Base-by-base conservation (phyloP, 1,140 invertebrate species). In the Hormaphis cornu region DNA sequence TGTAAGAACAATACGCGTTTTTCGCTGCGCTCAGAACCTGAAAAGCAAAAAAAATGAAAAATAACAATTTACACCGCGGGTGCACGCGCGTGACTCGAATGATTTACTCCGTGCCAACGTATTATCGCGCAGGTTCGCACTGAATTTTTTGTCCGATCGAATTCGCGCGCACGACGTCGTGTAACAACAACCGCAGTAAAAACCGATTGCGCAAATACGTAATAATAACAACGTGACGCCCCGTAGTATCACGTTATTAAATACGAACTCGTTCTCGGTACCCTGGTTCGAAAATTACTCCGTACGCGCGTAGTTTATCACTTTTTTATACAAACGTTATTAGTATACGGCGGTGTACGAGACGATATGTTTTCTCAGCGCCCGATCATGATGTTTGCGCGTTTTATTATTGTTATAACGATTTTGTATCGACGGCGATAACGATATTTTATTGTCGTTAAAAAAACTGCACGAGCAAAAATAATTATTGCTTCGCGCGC, bases 161-260 rank as follows among this genome's bases (percentile, higher is more conserved):
- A n/a, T n/a, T n/a, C n/a, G n/a, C n/a, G n/a, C n/a, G n/a, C n/a
- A n/a, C n/a, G n/a, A n/a, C n/a, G n/a, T n/a, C n/a, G n/a, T n/a
- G n/a, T n/a, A n/a, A n/a, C n/a, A n/a, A n/a, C 12, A 52, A 52
- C 48, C 48, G 16, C 48, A 52, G 28, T 52, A 52, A 52, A 52
- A 52, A 26, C 24, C 5, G 1, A 52, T n/a, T 26, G 14, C n/a
- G 22, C 5, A 52, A 1, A 28, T 28, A n/a, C 10, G 28, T 52
- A 52, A 20, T 46, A 28, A n/a, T n/a, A n/a, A n/a, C n/a, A n/a
- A n/a, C n/a, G n/a, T n/a, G n/a, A n/a, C n/a, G n/a, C n/a, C n/a
- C n/a, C 16, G 26, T 28, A 50, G 6, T 48, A 16, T 24, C 20
- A 44, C 18, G 18, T 44, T 50, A 50, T 50, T 1, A 10, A 46